Base-by-base conservation (phyloP, 2,888 invertebrate genomes). In the Apamea epomidion region DNA sequence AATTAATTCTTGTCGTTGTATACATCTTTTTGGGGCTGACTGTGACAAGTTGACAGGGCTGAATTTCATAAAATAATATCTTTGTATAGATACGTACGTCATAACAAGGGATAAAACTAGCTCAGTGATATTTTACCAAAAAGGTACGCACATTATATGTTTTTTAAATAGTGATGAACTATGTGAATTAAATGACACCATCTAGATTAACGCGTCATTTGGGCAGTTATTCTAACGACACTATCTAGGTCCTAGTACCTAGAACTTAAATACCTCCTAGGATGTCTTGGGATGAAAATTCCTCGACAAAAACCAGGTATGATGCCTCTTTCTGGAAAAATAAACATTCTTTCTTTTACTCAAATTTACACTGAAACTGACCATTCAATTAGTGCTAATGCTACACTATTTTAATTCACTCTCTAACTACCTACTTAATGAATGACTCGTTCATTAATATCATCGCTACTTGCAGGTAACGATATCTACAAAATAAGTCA, bases 371-470 rank as follows among this genome's bases (percentile, higher is more conserved):
- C 32, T 29, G 62, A 29, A 76, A 54, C 18, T 25, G 62, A 54
- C n/a, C 6, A 68, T 37, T n/a, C n/a, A 51, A 54, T 45, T 7
- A 76, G 48, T 62, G 12, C 45, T 29, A 69, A 51, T 65, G 29
- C 32, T 54, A 48, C n/a, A 45, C 14, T 48, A 58, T 45, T 42
- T n/a, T 29, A 51, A 42, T 78, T 67, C 45, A 54, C 60, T 67
- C 16, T 71, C 18, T 60, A 70, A 68, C 77, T 70, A 67, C 60
- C 32, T 71, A 83, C 32, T 14, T 67, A 54, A 58, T 78, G 67
- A 84, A 84, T 82, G 79, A 82, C 84, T 84, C 60, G 67, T 82
- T 78, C 65, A 80, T 67, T 72, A 74, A 72, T 83, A 85, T 68
- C 81, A 69, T 74, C 7, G 42, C 70, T 75, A 37, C n/a, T 58